phyloP scores from a whole-genome alignment of 2,797 vertebrate species.

The Halcyon smyrnensis region DNA sequence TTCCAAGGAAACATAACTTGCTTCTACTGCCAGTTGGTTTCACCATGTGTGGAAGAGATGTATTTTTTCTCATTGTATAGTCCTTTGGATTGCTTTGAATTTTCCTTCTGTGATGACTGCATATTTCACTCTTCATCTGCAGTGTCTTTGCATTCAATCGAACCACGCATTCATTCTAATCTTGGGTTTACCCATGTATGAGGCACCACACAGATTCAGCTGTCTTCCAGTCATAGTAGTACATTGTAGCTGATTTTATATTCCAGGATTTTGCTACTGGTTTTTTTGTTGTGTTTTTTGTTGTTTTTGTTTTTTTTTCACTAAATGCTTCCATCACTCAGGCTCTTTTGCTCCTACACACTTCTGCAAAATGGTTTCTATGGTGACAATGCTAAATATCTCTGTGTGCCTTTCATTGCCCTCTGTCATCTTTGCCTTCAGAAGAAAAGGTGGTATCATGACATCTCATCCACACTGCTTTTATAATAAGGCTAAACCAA shows the following conservation, averaged over 20 bases:
- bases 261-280: background rate
- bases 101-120: constrained; percentile 8
- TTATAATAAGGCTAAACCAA: background rate
- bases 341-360: background rate
- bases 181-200: background rate
- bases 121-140: constrained; percentile 36
- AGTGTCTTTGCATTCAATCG: background rate
- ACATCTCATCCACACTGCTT: background rate
- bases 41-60: constrained; percentile 11
- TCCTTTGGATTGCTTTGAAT: constrained; percentile 31
- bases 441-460: background rate
- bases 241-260: background rate
- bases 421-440: background rate
- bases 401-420: background rate
- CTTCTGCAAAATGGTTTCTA: constrained; percentile 43
- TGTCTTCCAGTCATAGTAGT: background rate
- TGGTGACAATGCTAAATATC: constrained; percentile 31
- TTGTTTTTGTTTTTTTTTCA: background rate
- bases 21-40: constrained; percentile 35
- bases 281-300: background rate
- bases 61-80: constrained; percentile 29
- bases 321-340: constrained; percentile 5
- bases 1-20: constrained; percentile 63
- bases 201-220: background rate
- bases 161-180: background rate